Base-by-base conservation (phyloP, 1,140 invertebrate species). In the Scylla paramamosain region DNA sequence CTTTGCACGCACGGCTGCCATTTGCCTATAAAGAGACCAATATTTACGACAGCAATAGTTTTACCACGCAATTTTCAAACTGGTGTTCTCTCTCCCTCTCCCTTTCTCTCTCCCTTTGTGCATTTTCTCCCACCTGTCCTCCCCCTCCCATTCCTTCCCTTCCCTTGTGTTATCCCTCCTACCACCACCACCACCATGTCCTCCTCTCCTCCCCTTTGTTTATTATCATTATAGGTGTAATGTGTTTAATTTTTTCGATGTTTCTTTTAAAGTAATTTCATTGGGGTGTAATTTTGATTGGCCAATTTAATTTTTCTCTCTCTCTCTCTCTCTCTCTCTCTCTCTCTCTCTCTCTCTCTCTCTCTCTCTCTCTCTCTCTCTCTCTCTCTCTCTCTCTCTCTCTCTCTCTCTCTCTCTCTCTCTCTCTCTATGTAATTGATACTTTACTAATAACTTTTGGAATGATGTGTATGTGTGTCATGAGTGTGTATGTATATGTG, bases 281-380 rank as follows among this genome's bases (percentile, higher is more conserved):
- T n/a, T n/a, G n/a, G n/a, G n/a, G n/a, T n/a, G n/a, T n/a, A n/a
- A n/a, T n/a, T n/a, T n/a, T n/a, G n/a, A n/a, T n/a, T n/a, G n/a
- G n/a, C n/a, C n/a, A n/a, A n/a, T n/a, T n/a, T n/a, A n/a, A n/a
- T 14, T 20, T 84, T 20, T 84, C 83, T 84, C 83, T 84, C 83
- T 84, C 83, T 84, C 83, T 84, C 83, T 84, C 83, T 84, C 83
- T 31, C n/a, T 31, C 31, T n/a, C 31, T 84, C 31, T 20, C 20
- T 20, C 31, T 84, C 31, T 84, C 83, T 28, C n/a, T 31, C 83
- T 28, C 31, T 31, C 31, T 31, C 31, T n/a, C 31, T 84, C n/a
- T n/a, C n/a, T n/a, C n/a, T n/a, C n/a, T n/a, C n/a, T n/a, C n/a
- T n/a, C n/a, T n/a, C n/a, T n/a, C n/a, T n/a, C n/a, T n/a, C n/a